phyloP scores from a whole-genome alignment of 2,888 invertebrate species.

The Troides helena region DNA sequence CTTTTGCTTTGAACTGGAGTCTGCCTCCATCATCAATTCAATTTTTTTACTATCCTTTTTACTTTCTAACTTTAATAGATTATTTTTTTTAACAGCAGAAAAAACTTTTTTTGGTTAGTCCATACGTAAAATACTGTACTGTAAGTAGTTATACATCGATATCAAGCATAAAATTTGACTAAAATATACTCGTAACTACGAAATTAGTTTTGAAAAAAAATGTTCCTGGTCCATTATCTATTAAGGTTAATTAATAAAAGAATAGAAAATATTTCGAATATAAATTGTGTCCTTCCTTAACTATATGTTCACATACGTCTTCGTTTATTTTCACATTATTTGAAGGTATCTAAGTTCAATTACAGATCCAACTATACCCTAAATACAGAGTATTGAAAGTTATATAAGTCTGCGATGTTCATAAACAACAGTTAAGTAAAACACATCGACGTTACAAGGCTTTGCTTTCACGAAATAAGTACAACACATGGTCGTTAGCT shows the following conservation, averaged over 20 bases:
- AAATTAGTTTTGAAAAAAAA: no score
- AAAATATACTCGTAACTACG: no score
- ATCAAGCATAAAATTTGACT: no score
- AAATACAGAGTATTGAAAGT: constrained; percentile 8
- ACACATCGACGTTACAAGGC: constrained; percentile 21
- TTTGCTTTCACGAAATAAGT: constrained; percentile 28
- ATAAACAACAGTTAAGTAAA: constrained; percentile 30
- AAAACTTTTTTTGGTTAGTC: no score
- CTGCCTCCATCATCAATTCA: background rate
- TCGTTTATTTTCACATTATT: background rate
- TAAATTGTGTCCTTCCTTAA: background rate
- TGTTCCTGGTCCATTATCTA: no score
- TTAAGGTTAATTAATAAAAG: background rate
- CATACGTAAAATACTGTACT: no score
- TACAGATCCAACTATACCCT: constrained; percentile 1
- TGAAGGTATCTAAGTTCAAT: background rate
- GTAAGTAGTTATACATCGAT: no score
- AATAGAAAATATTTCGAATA: background rate
- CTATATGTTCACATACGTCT: background rate
- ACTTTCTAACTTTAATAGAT: background rate
- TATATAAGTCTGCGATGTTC: constrained; percentile 21
- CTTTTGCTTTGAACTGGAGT: background rate
- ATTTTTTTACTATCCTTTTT: background rate
- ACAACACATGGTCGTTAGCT: constrained; percentile 14
- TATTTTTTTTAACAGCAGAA: background rate